Evolutionary conservation across 2,888 invertebrate genomes (phyloP).

Genomic region (Catocala nupta): DNA sequence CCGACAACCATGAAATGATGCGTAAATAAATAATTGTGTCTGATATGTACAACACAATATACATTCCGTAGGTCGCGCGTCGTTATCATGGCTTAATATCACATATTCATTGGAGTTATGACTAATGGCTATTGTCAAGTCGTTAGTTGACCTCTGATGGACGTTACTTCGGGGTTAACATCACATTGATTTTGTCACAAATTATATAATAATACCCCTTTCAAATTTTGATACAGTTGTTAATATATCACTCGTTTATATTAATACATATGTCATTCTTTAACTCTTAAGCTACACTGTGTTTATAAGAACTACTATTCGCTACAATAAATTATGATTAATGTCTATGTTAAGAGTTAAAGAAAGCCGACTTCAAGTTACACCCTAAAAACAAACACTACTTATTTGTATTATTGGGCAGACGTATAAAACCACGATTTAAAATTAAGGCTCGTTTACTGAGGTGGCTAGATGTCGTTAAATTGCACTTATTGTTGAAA

Average conservation of each 20-base stretch:
- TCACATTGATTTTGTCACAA: slow-evolving; percentile 45
- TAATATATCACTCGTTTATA: slow-evolving; percentile 27
- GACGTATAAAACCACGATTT: slow-evolving; percentile 36
- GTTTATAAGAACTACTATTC: slow-evolving; percentile 41
- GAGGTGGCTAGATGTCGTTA: slow-evolving; percentile 46
- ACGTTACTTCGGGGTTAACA: slow-evolving; percentile 53
- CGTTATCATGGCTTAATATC: slow-evolving; percentile 63
- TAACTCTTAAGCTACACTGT: slow-evolving; percentile 44
- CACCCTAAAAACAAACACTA: slow-evolving; percentile 32
- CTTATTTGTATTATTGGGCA: slow-evolving; percentile 30
- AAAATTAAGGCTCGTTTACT: slow-evolving; percentile 49
- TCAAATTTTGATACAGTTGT: slow-evolving; percentile 22
- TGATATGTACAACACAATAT: slow-evolving; percentile 54
- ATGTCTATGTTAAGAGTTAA: slow-evolving; percentile 45
- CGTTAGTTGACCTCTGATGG: slow-evolving; percentile 56
- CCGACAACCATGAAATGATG: slow-evolving; percentile 52
- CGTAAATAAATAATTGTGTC: slow-evolving; percentile 41
- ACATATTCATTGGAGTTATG: slow-evolving; percentile 63
- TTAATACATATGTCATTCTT: slow-evolving; percentile 30
- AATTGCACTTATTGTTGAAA: slow-evolving; percentile 49
- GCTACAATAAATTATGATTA: slow-evolving; percentile 49
- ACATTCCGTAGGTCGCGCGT: slow-evolving; percentile 43
- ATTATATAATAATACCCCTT: slow-evolving; percentile 31
- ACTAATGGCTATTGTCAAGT: slow-evolving; percentile 61
- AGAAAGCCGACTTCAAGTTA: slow-evolving; percentile 37